Conservation (phyloP, 2,888 invertebrate genomes). For the Lithosia quadra region DNA sequence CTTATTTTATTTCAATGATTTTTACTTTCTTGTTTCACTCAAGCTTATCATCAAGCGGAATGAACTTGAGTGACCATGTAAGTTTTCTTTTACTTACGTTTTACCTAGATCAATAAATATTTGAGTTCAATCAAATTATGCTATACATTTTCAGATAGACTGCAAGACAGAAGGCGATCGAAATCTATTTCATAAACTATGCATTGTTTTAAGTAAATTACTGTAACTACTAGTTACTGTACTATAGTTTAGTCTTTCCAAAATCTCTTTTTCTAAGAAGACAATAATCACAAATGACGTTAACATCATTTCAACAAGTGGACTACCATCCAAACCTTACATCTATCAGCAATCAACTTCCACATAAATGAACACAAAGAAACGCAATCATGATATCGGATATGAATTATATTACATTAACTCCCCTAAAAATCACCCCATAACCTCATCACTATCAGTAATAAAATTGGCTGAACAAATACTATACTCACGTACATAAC, state of each 20-base stretch:
- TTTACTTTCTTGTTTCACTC: background rate
- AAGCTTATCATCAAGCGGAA: background rate
- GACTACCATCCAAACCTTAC: background rate
- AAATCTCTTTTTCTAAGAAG: background rate
- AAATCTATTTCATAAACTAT: too few species aligned
- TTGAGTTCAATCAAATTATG: too few species aligned
- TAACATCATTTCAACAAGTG: background rate
- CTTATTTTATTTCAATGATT: background rate
- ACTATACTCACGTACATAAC: constrained; percentile 52
- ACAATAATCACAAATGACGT: background rate
- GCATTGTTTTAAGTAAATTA: background rate
- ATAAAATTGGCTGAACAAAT: constrained; percentile 50
- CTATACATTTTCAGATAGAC: background rate
- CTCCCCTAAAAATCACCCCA: constrained; percentile 61
- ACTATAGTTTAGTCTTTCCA: background rate
- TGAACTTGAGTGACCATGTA: background rate
- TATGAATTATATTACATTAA: constrained; percentile 63
- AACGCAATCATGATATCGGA: constrained; percentile 58
- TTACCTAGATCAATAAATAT: background rate
- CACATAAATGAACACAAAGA: constrained; percentile 35
- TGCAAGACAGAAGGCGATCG: too few species aligned
- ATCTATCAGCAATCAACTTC: constrained; percentile 7
- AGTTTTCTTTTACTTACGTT: background rate
- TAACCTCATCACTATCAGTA: constrained; percentile 62
- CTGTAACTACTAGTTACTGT: background rate